Conservation (phyloP, 92 coral and sea anemone genomes). For the Phenganax marumi region DNA sequence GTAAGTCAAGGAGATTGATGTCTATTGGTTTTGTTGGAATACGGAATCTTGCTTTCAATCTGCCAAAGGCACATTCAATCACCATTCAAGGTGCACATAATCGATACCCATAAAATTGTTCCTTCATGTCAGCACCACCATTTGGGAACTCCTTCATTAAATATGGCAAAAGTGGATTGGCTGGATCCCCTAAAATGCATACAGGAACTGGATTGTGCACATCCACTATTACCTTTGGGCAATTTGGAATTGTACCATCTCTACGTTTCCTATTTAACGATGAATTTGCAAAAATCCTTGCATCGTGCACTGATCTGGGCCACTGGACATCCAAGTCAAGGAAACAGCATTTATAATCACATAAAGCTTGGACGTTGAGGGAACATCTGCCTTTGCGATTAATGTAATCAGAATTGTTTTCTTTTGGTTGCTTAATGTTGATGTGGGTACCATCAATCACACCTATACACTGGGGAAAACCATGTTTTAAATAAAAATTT, state of each 20-base stretch:
- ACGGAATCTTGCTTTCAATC: too few relatives aligned
- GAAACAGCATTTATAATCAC: constrained; percentile 12
- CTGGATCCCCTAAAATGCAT: constrained; percentile 58
- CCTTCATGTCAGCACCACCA: constrained; percentile 52
- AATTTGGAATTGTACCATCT: constrained; percentile 21
- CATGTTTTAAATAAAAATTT: neutral
- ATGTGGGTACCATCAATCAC: too few relatives aligned
- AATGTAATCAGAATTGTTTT: constrained; percentile 28
- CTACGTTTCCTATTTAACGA: neutral
- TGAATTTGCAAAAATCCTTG: constrained; percentile 44
- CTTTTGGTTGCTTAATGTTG: neutral
- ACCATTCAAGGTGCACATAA: neutral
- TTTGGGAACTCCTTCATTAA: constrained; percentile 49
- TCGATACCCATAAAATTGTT: constrained; percentile 38
- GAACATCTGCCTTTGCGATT: constrained; percentile 43
- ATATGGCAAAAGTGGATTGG: constrained; percentile 52
- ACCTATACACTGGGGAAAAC: neutral
- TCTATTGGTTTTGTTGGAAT: too few relatives aligned
- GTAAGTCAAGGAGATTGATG: too few relatives aligned
- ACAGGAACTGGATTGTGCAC: constrained; percentile 61
- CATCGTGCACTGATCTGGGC: constrained; percentile 39
- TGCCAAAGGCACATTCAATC: too few relatives aligned
- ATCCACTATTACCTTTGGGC: neutral
- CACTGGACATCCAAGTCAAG: constrained; percentile 5
- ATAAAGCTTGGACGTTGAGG: constrained; percentile 38